phyloP scores from a whole-genome alignment of 2,797 vertebrate genomes.

The Crenuchus spilurus region DNA sequence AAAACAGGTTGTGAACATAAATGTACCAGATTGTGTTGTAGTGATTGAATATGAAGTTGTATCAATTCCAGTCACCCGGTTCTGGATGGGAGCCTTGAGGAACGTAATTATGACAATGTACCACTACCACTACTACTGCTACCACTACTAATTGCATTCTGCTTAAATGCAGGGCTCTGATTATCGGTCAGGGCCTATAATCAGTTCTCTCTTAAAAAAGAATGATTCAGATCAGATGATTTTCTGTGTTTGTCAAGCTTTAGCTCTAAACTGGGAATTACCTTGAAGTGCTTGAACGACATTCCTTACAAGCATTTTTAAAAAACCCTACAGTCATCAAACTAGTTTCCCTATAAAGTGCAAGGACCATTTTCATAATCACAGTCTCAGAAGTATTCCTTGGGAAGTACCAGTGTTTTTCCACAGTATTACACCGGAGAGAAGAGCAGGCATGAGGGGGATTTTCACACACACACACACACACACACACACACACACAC shows the following conservation, averaged over 20 bases:
- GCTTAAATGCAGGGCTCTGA: too few species aligned
- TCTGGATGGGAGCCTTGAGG: too few species aligned
- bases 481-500: background rate
- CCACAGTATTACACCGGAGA: background rate
- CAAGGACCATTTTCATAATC: background rate
- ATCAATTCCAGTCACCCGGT: too few species aligned
- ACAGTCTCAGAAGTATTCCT: background rate
- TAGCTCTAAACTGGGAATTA: background rate
- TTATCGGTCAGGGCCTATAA: too few species aligned
- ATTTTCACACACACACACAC: background rate
- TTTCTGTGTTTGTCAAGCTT: background rate
- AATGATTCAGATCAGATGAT: background rate
- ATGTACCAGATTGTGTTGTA: too few species aligned
- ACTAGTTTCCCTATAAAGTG: background rate
- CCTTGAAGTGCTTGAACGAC: background rate
- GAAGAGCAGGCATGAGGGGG: background rate
- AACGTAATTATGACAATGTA: too few species aligned
- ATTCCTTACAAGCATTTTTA: background rate
- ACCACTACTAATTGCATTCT: too few species aligned
- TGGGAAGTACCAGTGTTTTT: conserved; percentile 27
- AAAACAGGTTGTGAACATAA: too few species aligned
- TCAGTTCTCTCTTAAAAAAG: too few species aligned
- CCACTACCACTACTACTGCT: too few species aligned
- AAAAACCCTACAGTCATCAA: background rate
- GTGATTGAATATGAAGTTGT: too few species aligned